Base-by-base conservation (phyloP, 2,888 invertebrate species). In the Ormia ochracea region DNA sequence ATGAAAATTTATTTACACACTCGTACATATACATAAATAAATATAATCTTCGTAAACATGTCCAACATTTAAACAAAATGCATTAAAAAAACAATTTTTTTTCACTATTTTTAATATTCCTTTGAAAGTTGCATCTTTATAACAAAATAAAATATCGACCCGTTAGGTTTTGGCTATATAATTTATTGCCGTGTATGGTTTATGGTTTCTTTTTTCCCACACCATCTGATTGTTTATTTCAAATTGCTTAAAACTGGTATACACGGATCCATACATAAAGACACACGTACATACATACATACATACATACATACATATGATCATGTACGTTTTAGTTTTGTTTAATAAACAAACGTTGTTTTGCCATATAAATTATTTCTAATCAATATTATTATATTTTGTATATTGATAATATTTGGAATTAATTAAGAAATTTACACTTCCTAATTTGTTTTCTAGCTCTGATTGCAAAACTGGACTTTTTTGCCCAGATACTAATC, bases 141-240 rank as follows among this genome's bases (percentile, higher is more conserved):
- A 63, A 45, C 28, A 45, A n/a, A n/a, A n/a, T 38, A 74, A 52
- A 61, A 52, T 23, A 72, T 52, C 69, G 69, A 76, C 69, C 69
- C 61, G 69, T 45, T 76, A 69, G 10, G 33, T 52, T 68, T 43
- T 28, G 19, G 21, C n/a, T n/a, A 48, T 52, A 61, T 52, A 41
- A 33, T 63, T 41, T 36, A 17, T 38, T n/a, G 6, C 31, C 33
- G 76, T 69, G 76, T 61, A 38, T 45, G 63, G 45, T 36, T 28
- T 36, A 7, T 48, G 33, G 21, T 36, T 65, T 41, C 14, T 52
- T 31, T 52, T 63, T 48, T 56, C n/a, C 19, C 33, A n/a, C 58
- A 17, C 4, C n/a, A 66, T 58, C 54, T 45, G 9, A 61, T 56
- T 73, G 66, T 78, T 66, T 59, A 69, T 69, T 61, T 54, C 4